A percentile compares a stretch with the other conserved stretches of the same genome.
Evolutionary conservation across 2,888 invertebrate species (phyloP).

Genomic region (Athripsodes cinereus): DNA sequence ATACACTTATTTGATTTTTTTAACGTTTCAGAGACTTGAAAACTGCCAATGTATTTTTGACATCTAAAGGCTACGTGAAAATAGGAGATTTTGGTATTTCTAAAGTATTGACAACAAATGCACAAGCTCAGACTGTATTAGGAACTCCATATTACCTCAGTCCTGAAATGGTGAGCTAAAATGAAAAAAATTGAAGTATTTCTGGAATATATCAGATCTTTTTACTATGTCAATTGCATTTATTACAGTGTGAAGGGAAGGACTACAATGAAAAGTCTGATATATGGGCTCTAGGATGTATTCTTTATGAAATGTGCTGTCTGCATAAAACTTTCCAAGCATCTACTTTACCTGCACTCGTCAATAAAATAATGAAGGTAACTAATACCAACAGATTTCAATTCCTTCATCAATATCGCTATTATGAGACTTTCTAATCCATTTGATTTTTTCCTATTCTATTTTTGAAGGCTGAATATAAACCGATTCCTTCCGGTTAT

Average conservation of each 20-base stretch:
- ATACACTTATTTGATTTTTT: no score
- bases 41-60: conserved; percentile 68
- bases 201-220: no score
- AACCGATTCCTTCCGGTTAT: conserved; percentile 59
- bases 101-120: conserved; percentile 62
- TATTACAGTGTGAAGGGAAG: conserved; percentile 64
- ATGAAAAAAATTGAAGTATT: no score
- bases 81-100: conserved; percentile 73
- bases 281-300: conserved; percentile 73
- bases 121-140: conserved; percentile 62
- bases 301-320: conserved; percentile 68
- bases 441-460: background rate
- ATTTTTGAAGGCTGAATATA: conserved; percentile 56
- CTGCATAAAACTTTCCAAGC: conserved; percentile 68
- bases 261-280: conserved; percentile 72
- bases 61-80: conserved; percentile 59
- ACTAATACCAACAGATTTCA: no score
- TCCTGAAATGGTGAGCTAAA: conserved; percentile 56
- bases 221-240: no score
- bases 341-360: conserved; percentile 63
- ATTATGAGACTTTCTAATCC: background rate
- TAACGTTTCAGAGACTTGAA: conserved; percentile 58
- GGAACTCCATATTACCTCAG: conserved; percentile 70
- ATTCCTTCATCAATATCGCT: background rate
- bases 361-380: conserved; percentile 65